Base-by-base conservation (phyloP, 2,888 invertebrate genomes). In the Kryphioiulus occultus region DNA sequence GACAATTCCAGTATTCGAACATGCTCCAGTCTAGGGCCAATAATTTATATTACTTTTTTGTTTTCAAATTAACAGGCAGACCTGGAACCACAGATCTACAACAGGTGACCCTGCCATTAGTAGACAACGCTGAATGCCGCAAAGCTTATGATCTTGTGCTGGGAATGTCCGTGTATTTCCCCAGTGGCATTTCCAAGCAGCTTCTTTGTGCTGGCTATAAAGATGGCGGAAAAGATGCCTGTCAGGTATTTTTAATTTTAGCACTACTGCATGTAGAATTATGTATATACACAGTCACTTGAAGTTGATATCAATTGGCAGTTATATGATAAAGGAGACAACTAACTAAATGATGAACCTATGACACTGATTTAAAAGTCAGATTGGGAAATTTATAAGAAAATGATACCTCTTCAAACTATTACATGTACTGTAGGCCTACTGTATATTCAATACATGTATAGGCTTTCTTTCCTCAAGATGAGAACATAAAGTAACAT, bases 121-220 rank as follows among this genome's bases (percentile, higher is more conserved):
- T 97, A 97, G 93, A 95, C 88, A 97, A 97, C 91, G 95, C 96
- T 90, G 97, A 97, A 91, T 97, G 97, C 91, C 95, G 97, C 92
- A 94, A 95, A 88, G 96, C 97, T 0, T 98, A 98, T 92, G 97
- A 97, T 92, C 98, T 98, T 91, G 97, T 97, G 19, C 68, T 87
- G 10, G 87, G 87, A 10, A 87, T 87, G 87, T 42, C 85, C 68
- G 53, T 87, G 12, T 87, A 87, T 85, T 87, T 87, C 53, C 87
- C 87, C 7, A 59, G 68, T 47, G 87, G 87, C 0, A 98, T 98
- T 90, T 97, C 96, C 0, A 95, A 95, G 88, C 96, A 96, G 89
- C 97, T 98, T 91, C 92, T 98, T 35, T 98, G 98, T 91, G 97
- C 98, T 26, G 97, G 98, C 0, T 96, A 95, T 90, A 95, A 95